Conservation (phyloP, 2,888 invertebrate genomes). For the Campopleginae sp. region DNA sequence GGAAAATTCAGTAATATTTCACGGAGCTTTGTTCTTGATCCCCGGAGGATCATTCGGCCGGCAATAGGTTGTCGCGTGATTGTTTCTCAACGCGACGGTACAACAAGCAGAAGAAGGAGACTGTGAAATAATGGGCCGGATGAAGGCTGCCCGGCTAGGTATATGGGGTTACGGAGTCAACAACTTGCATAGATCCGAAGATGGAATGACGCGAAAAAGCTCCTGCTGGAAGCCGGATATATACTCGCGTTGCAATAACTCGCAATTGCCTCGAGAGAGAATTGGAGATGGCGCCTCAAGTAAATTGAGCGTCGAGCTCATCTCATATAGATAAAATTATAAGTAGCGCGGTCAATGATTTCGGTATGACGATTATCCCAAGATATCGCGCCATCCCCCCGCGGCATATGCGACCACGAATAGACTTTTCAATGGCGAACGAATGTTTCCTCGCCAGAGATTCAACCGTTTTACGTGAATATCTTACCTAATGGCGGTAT, state of each 20-base stretch:
- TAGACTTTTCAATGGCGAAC: constrained; percentile 36
- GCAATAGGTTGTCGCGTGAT: background rate
- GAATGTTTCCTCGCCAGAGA: constrained; percentile 17
- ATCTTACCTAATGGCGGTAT: constrained; percentile 19
- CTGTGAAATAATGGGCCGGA: constrained; percentile 23
- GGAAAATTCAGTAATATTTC: constrained; percentile 40
- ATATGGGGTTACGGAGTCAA: constrained; percentile 37
- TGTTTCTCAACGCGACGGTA: background rate
- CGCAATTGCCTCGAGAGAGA: background rate
- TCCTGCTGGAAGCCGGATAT: too few relatives aligned
- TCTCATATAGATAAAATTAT: too few relatives aligned
- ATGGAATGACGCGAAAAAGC: too few relatives aligned
- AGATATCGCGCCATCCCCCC: constrained; percentile 41
- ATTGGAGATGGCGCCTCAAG: too few relatives aligned
- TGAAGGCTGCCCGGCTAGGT: constrained; percentile 51
- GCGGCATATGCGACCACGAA: constrained; percentile 26
- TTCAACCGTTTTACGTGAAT: constrained; percentile 29
- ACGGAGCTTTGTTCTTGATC: constrained; percentile 23
- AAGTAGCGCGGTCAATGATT: too few relatives aligned
- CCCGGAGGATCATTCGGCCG: constrained; percentile 36
- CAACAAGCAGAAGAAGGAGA: background rate
- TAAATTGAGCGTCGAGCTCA: constrained; percentile 66
- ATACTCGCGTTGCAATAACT: background rate
- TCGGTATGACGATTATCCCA: constrained; percentile 57
- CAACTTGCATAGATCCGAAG: constrained; percentile 5